These are phyloP conservation scores for Apotomis turbidana DNA, from an alignment of 2,888 invertebrate species.

Conservation along the genomic window DNA sequence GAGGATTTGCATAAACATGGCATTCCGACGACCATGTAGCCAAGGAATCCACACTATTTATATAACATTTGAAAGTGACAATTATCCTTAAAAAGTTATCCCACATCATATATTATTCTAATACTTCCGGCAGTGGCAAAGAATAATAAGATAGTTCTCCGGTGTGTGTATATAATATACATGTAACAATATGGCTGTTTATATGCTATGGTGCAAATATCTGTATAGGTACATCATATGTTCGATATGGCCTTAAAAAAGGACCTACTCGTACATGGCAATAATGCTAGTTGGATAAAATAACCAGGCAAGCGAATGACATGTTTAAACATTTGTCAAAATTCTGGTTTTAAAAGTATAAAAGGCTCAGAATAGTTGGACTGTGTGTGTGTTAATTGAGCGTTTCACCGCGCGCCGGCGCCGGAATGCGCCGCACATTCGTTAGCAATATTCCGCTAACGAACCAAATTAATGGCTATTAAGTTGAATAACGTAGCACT, in stretches of 20 bases:
- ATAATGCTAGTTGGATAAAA: too few species aligned
- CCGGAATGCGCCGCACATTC: conserved; percentile 72
- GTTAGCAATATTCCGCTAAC: conserved; percentile 83
- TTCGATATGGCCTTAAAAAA: too few species aligned
- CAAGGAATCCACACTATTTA: neutral
- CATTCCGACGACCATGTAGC: neutral
- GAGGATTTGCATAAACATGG: conserved; percentile 6
- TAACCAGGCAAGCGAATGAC: neutral
- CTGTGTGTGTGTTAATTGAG: conserved; percentile 74
- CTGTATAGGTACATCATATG: too few species aligned
- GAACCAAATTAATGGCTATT: conserved; percentile 83
- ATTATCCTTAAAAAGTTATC: too few species aligned
- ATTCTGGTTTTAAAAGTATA: conserved; percentile 60
- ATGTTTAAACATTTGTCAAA: neutral
- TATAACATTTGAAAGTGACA: too few species aligned
- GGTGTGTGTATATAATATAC: too few species aligned
- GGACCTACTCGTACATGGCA: too few species aligned
- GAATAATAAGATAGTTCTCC: too few species aligned
- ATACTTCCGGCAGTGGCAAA: too few species aligned
- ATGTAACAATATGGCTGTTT: too few species aligned
- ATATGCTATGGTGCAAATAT: too few species aligned
- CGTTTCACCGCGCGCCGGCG: conserved; percentile 67
- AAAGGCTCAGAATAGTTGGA: conserved; percentile 61
- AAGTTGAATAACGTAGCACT: conserved; percentile 81
- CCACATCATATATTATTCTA: too few species aligned